Evolutionary conservation across 2,113 vertebrate genomes (phyloP), one percentile per base, ranked within the genome.

Genomic region (Trematomus loennbergii): DNA sequence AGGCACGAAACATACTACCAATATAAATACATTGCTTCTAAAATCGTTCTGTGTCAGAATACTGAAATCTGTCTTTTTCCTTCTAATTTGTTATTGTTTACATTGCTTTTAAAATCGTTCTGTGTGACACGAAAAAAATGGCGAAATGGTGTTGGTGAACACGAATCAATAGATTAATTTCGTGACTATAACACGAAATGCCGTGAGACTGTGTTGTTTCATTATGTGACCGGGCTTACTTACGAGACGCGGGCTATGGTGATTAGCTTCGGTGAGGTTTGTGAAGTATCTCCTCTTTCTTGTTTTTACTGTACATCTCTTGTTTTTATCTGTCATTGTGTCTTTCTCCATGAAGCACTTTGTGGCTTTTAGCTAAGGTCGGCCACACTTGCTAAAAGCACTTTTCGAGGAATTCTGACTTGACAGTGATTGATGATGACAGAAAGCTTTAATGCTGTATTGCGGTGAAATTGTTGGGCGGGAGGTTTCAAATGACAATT

Each of bases 361-460:
- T 71, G 59, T 18, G 67, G 52, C 17, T 49, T 49, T 25, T 7
- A 29, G 8, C 18, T 46, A 46, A 63, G 15, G 7, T 20, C 58
- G 43, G 45, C 43, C 5, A 43, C 72, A 2, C 58, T 59, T 75
- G 29, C 29, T 29, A 4, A 29, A 29, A 29, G 29, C 29, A 29
- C 17, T 36, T 64, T 68, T 7, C 17, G n/a, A 67, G 66, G 49
- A 74, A 59, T 72, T 78, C 45, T 58, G 20, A 52, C 45, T 29
- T 85, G 74, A 78, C 82, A 59, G 69, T 75, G 80, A 90, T 75
- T 79, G 65, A 89, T 54, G 82, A 59, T 74, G 89, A 75, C 78
- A 84, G 70, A 78, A 36, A n/a, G 36, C 66, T 79, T 86, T 60
- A 67, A 84, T 75, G 50, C 55, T 18, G 29, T 66, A 58, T 75